Evolutionary conservation across 64 coral and sea anemone species (phyloP).

Genomic region (Anthopleura sola): DNA sequence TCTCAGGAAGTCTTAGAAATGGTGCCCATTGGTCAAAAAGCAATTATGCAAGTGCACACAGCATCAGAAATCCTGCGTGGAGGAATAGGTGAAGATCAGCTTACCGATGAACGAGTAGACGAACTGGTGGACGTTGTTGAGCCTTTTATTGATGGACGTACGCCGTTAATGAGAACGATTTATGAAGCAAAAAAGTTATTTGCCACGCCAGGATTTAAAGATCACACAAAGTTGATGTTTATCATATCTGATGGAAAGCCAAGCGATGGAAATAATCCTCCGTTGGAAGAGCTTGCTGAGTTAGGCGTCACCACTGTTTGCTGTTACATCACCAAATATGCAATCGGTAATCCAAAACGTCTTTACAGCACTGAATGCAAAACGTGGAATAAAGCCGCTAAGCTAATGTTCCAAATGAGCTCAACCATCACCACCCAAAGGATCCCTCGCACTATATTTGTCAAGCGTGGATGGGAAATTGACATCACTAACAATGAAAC

Average conservation of each 20-base stretch:
- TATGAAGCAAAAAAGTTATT: background rate
- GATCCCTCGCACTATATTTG: constrained; percentile 47
- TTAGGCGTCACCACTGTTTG: background rate
- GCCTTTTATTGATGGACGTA: constrained; percentile 36
- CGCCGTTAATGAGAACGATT: constrained; percentile 5
- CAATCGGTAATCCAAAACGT: background rate
- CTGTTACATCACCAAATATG: constrained; percentile 22
- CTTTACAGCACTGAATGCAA: background rate
- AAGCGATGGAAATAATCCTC: constrained; percentile 4
- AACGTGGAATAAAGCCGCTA: constrained; percentile 6
- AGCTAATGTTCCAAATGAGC: constrained; percentile 44
- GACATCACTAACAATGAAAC: constrained; percentile 57
- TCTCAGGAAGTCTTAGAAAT: background rate
- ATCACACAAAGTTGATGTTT: constrained; percentile 36
- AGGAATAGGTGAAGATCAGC: constrained; percentile 12
- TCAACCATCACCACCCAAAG: constrained; percentile 19
- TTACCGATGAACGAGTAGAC: background rate
- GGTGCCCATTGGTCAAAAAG: background rate
- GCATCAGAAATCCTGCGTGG: constrained; percentile 45
- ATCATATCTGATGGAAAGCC: constrained; percentile 46
- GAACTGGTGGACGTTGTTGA: background rate
- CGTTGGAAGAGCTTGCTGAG: background rate
- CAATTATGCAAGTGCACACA: constrained; percentile 26
- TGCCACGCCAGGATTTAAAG: background rate
- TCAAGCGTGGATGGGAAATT: constrained; percentile 46